Evolutionary conservation across 2,888 invertebrate genomes (phyloP), one percentile per base, ranked within the genome.

Genomic region (Xanthorhoe spadicearia): DNA sequence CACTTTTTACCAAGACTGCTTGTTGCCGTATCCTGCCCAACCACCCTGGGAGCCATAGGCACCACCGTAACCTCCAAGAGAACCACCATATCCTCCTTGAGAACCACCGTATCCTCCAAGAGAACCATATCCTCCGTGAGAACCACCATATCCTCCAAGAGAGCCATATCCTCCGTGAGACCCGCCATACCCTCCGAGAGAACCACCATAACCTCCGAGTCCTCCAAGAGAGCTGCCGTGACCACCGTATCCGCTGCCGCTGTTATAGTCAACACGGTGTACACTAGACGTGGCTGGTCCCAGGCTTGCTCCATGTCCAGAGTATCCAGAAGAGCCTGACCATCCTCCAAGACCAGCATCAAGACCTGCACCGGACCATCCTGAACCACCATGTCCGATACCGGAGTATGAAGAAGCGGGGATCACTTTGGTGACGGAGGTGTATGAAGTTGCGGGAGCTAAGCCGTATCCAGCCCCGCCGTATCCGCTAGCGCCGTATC

Each of bases 401-500:
- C 69, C 70, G 18, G 71, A 66, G 58, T 62, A 60, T 6, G 64
- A 61, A 15, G 72, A 74, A n/a, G 76, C 69, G 5, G 76, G 73
- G n/a, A 81, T 74, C 52, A 78, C 76, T 68, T 75, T 81, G 19
- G 72, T 73, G 10, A 81, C 78, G 5, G 77, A 74, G 19, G 78
- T 75, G 61, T 79, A 79, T 3, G 81, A 80, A n/a, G 79, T 76
- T 8, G 80, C 81, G 19, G 76, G 77, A 5, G 76, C 74, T 56
- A 62, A 23, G 3, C 64, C 68, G n/a, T 70, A 66, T 23, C 72
- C 65, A 7, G 66, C 73, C 18, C 64, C 69, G 13, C 73, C 70
- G 38, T 74, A 72, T 0, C 75, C 73, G 9, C 73, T 74, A 32
- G 52, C 67, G 46, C 56, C 65, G 38, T 56, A 61, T 8, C 65